Conservation (phyloP, 2,113 vertebrate species). For the Nyctibius bracteatus region DNA sequence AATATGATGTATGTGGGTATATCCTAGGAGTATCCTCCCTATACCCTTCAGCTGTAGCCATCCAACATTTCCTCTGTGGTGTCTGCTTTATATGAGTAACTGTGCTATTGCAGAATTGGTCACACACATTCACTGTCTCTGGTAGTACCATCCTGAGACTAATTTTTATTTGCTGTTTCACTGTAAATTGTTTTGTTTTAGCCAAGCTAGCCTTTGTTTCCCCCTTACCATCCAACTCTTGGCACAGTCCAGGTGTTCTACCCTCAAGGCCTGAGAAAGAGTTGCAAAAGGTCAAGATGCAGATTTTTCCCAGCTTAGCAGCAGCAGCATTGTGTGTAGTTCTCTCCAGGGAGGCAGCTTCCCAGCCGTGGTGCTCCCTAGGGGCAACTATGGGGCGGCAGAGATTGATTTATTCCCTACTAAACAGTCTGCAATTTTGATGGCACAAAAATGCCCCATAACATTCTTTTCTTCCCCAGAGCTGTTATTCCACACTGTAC, state of each 20-base stretch:
- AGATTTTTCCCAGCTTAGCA: neutral
- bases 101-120: neutral
- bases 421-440: neutral
- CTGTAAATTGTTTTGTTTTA: neutral
- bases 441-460: neutral
- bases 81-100: neutral
- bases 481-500: neutral
- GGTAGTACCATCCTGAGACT: neutral
- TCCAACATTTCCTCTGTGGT: neutral
- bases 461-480: neutral
- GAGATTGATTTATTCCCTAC: neutral
- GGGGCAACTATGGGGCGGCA: neutral
- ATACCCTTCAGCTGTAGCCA: neutral
- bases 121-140: neutral
- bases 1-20: neutral
- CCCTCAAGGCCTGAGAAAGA: neutral
- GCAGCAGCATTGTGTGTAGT: neutral
- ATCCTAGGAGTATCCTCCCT: neutral
- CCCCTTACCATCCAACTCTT: accelerated
- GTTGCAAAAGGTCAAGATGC: neutral
- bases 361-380: neutral
- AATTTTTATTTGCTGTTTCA: neutral
- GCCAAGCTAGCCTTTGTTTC: neutral
- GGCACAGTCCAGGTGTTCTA: neutral
- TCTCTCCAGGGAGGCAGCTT: neutral